These are phyloP conservation scores for Asteroscopus sphinx DNA, from an alignment of 2,888 invertebrate species.

Conservation along the genomic window DNA sequence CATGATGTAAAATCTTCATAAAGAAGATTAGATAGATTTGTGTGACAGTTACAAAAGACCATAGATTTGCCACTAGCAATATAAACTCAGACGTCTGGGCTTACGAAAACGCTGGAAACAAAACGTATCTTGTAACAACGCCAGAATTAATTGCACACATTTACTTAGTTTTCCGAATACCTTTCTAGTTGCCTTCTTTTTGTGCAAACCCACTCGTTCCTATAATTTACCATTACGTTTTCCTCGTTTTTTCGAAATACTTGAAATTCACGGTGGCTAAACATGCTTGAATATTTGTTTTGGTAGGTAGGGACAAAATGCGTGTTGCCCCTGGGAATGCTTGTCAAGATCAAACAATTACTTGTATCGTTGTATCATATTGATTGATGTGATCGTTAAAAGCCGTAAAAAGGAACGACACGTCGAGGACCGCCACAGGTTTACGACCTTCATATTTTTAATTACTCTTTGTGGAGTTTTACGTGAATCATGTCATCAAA, in stretches of 20 bases:
- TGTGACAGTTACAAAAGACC: not conserved
- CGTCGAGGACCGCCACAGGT: conserved; percentile 23
- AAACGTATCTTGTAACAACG: conserved; percentile 23
- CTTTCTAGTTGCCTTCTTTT: conserved; percentile 22
- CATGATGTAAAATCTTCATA: no score
- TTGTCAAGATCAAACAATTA: conserved; percentile 44
- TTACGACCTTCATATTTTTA: conserved; percentile 47
- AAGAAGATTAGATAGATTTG: not conserved
- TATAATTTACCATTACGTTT: conserved; percentile 21
- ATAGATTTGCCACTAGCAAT: conserved; percentile 1
- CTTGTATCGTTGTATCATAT: conserved; percentile 8
- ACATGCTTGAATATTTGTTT: conserved; percentile 30
- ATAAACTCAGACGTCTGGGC: conserved; percentile 19
- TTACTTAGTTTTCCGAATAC: conserved; percentile 43
- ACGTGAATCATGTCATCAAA: conserved; percentile 40
- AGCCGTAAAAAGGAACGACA: conserved; percentile 41
- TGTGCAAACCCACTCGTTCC: conserved; percentile 18
- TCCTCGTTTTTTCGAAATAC: conserved; percentile 26
- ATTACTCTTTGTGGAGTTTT: conserved; percentile 40
- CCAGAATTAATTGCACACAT: conserved; percentile 39
- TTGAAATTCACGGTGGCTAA: conserved; percentile 34
- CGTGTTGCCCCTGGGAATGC: conserved; percentile 23
- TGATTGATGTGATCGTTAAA: conserved; percentile 30
- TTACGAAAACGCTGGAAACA: conserved; percentile 27
- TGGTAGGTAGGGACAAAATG: conserved; percentile 12